Percentiles rank a stretch among this genome's conserved stretches.
These are phyloP conservation scores for Cyclargus thomasi DNA, from an alignment of 1,140 invertebrate species.

Conservation along the genomic window DNA sequence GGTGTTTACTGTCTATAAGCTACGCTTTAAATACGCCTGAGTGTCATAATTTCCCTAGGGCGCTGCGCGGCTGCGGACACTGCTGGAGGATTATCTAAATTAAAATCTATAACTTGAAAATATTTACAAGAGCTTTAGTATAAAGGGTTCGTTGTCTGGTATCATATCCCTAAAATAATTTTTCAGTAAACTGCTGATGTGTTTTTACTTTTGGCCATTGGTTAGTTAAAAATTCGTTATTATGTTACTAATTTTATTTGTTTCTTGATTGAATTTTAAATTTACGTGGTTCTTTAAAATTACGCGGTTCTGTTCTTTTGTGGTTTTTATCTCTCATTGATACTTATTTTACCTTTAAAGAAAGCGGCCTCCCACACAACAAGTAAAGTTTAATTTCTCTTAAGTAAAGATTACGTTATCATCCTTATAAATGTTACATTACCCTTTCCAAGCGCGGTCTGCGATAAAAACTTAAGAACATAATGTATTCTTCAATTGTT, in stretches of 20 bases:
- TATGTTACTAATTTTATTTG: too few relatives aligned
- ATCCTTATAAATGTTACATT: constrained; percentile 5
- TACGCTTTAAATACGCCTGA: too few relatives aligned
- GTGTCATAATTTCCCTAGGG: constrained; percentile 42
- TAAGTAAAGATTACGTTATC: constrained; percentile 6
- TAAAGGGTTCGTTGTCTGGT: neutral
- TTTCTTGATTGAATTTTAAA: too few relatives aligned
- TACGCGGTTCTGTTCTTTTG: too few relatives aligned
- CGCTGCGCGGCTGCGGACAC: constrained; percentile 27
- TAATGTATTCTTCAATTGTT: neutral
- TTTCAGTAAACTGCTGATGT: too few relatives aligned
- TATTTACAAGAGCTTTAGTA: constrained; percentile 15
- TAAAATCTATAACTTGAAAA: constrained; percentile 42
- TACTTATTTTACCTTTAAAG: neutral
- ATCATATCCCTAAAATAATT: neutral
- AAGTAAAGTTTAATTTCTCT: constrained; percentile 6
- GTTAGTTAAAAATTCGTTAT: too few relatives aligned
- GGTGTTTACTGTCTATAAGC: neutral
- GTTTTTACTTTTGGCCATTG: too few relatives aligned
- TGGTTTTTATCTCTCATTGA: too few relatives aligned
- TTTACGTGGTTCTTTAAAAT: too few relatives aligned
- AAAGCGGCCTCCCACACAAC: neutral
- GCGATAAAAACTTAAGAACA: neutral
- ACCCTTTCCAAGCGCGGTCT: neutral
- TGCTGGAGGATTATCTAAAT: constrained; percentile 40